Conservation (phyloP, 2,888 invertebrate species). For the Lasioglossum marginatum region DNA sequence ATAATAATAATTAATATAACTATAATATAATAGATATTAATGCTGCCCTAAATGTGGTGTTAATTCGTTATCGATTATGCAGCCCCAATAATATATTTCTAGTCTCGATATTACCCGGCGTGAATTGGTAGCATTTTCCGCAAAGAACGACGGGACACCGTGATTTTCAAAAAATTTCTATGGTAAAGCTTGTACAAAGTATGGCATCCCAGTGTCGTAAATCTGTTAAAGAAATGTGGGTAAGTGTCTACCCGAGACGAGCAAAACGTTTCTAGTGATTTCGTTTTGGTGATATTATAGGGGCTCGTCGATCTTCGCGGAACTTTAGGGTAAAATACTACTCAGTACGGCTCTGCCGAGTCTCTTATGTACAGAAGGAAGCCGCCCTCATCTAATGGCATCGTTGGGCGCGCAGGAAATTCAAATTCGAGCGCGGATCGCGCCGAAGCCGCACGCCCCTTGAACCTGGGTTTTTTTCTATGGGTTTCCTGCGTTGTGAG, state of each 20-base stretch:
- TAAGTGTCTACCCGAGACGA: constrained; percentile 17
- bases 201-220: constrained; percentile 49
- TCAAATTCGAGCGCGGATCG: constrained; percentile 40
- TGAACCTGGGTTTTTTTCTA: constrained; percentile 46
- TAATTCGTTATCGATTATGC: constrained; percentile 72
- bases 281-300: neutral
- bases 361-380: constrained; percentile 61
- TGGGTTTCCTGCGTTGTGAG: constrained; percentile 50
- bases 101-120: constrained; percentile 55
- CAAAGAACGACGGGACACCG: constrained; percentile 45
- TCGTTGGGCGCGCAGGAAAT: constrained; percentile 49
- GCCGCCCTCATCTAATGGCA: constrained; percentile 59
- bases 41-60: constrained; percentile 80
- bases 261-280: constrained; percentile 11
- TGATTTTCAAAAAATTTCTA: constrained; percentile 22
- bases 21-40: constrained; percentile 79
- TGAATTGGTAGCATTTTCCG: constrained; percentile 47
- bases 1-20: constrained; percentile 74
- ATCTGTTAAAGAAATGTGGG: constrained; percentile 17
- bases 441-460: constrained; percentile 29
- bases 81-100: constrained; percentile 63
- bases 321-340: constrained; percentile 53
- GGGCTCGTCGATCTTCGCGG: constrained; percentile 44
- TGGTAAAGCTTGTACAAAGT: constrained; percentile 44
- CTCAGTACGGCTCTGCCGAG: constrained; percentile 55